Evolutionary conservation across 2,113 vertebrate genomes (phyloP).

Genomic region (Monarcha castaneiventris): DNA sequence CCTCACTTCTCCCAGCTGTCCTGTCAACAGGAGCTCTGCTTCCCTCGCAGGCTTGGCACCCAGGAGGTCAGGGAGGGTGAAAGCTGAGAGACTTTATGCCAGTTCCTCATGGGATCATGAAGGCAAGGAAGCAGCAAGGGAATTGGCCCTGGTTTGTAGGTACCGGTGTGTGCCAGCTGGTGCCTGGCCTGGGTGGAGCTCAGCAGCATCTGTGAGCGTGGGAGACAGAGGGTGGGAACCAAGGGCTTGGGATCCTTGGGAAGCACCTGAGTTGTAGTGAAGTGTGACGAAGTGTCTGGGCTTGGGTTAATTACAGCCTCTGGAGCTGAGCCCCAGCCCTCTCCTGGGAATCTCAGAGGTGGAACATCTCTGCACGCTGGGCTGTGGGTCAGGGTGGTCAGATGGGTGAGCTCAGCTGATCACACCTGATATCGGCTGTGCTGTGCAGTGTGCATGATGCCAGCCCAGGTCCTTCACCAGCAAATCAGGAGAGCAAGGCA

Average conservation of each 20-base stretch:
- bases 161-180: neutral
- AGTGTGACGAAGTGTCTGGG: neutral
- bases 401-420: neutral
- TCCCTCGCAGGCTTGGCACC: neutral
- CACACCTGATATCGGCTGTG: neutral
- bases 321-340: neutral
- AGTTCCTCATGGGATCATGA: neutral
- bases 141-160: neutral
- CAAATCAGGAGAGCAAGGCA: neutral
- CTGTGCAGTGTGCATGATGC: neutral
- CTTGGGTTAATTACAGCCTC: neutral
- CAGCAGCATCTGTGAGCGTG: neutral
- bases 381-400: neutral
- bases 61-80: neutral
- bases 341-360: too few species aligned
- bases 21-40: neutral
- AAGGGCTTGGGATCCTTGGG: neutral
- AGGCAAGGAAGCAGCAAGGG: neutral
- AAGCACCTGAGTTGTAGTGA: neutral
- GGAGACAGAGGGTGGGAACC: neutral
- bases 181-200: neutral
- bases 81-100: neutral
- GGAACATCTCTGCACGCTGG: accelerated
- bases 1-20: neutral
- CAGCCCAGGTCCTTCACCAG: neutral